Base-by-base conservation (phyloP, 2,113 vertebrate species). In the Nettapus auritus region DNA sequence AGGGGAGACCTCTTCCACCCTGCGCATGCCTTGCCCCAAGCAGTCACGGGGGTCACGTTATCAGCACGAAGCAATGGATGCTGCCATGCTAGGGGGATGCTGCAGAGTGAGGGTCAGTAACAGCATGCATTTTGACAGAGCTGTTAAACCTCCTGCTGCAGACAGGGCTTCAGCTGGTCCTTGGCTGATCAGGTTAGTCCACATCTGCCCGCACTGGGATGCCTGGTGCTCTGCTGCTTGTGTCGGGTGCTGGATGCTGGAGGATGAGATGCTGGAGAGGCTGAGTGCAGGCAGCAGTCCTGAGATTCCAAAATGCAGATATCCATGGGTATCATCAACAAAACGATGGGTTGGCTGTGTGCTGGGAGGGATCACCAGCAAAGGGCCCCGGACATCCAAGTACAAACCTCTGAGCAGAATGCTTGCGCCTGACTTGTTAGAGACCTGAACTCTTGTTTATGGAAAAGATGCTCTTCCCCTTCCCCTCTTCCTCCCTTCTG, bases 101-200 rank as follows among this genome's bases (percentile, higher is more conserved):
- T 44, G 77, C 33, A 10, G 83, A 79, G 63, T 8, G 48, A 62
- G 80, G 70, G 62, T 31, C 4, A 70, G 10, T 82, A 15, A 85
- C 50, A 89, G 75, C 78, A 23, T 16, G 18, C 7, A 9, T 91
- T 56, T 67, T 64, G 84, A 71, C 53, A 85, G 94, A 89, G 81
- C 91, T 84, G 86, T 71, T 70, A 56, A 52, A 94, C 77, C 81
- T 33, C 66, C 71, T 22, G 83, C 74, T 87, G 57, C 80, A 60
- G 81, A 42, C 88, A 66, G 85, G 75, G 33, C 66, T 75, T 3
- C 38, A 55, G 86, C 86, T 85, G 83, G 8, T 68, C 84, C 78
- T 33, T 79, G 83, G 23, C 89, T 8, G 0, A 9, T 77, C 3
- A 1, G 34, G 34, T 66, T 64, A 56, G 64, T 26, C 86, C 42